These are phyloP conservation scores for Calyptommatus sinebrachiatus DNA, from an alignment of 2,113 vertebrate species.

Conservation along the genomic window DNA sequence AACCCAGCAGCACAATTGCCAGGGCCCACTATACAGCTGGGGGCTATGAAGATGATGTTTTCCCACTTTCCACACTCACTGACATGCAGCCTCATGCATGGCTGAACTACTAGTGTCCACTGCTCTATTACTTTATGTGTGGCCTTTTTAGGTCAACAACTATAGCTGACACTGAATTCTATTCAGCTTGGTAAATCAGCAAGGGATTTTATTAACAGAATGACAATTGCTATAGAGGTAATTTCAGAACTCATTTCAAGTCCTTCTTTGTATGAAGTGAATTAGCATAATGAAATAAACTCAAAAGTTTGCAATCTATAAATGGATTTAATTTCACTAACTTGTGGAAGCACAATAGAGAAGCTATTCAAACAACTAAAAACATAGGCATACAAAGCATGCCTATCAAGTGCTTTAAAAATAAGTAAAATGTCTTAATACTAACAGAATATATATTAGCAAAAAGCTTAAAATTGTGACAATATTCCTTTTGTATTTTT, in stretches of 20 bases:
- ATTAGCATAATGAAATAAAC: not conserved
- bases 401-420: not conserved
- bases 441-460: not conserved
- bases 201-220: not conserved
- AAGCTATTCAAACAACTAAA: not conserved
- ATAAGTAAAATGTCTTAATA: not conserved
- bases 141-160: not conserved
- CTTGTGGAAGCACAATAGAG: not conserved
- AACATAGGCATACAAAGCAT: not conserved
- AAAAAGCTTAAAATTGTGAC: not conserved
- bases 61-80: too few species aligned
- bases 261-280: not conserved
- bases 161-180: not conserved
- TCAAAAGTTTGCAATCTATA: accelerated
- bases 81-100: too few species aligned
- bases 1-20: too few species aligned
- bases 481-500: constrained; percentile 29
- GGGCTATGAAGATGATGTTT: too few species aligned
- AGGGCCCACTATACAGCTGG: too few species aligned
- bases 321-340: too few species aligned
- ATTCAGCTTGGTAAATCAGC: not conserved
- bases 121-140: not conserved
- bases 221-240: not conserved
- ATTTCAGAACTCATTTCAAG: not conserved
- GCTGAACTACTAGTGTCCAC: not conserved